Evolutionary conservation across 2,113 vertebrate genomes (phyloP).

Genomic region (Cryptomyrus ogoouensis): DNA sequence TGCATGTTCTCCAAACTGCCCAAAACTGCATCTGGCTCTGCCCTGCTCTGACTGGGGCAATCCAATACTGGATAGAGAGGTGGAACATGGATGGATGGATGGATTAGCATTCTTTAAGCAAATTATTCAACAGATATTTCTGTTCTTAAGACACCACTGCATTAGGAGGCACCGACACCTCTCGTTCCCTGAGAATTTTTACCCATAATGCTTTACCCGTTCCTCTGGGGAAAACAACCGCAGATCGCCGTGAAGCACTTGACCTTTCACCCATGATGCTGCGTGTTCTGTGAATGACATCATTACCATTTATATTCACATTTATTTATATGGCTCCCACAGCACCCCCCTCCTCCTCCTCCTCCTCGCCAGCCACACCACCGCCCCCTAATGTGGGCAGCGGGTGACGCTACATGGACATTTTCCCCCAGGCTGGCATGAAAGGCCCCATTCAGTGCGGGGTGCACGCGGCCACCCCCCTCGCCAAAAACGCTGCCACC

Average conservation of each 20-base stretch:
- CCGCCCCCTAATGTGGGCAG: neutral
- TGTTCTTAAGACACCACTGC: neutral
- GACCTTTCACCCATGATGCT: neutral
- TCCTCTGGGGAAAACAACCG: neutral
- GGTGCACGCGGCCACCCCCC: neutral
- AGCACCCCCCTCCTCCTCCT: neutral
- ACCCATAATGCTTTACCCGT: neutral
- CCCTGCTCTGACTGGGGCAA: neutral
- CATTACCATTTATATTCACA: neutral
- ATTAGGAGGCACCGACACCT: neutral
- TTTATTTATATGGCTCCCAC: neutral
- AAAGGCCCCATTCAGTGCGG: neutral
- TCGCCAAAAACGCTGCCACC: neutral
- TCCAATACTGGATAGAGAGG: neutral
- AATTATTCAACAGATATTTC: neutral
- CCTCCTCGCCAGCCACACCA: neutral
- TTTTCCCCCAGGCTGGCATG: neutral
- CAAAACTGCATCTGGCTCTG: neutral
- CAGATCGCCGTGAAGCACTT: neutral
- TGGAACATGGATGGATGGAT: neutral
- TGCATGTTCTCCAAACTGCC: neutral
- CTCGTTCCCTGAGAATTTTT: neutral
- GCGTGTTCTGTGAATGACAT: neutral
- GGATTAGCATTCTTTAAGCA: neutral
- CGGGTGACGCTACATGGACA: neutral